These are phyloP conservation scores for Xiphydria camelus DNA, from an alignment of 2,888 invertebrate genomes.

Conservation along the genomic window DNA sequence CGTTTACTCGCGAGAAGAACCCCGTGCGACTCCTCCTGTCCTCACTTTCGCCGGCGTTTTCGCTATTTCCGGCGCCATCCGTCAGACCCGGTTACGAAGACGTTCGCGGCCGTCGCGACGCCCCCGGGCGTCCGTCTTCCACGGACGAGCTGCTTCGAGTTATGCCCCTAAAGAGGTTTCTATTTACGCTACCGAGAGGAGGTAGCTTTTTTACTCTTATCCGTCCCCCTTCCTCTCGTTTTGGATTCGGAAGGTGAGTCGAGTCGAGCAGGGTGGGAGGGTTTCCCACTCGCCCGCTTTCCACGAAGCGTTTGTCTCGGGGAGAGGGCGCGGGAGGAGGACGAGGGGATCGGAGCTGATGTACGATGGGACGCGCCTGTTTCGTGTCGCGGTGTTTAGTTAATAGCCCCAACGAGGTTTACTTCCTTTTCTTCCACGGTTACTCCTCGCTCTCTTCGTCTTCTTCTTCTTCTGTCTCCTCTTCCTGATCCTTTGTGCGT, in stretches of 20 bases:
- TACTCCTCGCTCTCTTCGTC: neutral
- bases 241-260: too few species aligned
- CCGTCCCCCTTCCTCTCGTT: conserved; percentile 2
- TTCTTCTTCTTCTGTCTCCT: too few species aligned
- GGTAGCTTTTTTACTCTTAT: conserved; percentile 7
- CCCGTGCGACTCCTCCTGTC: too few species aligned
- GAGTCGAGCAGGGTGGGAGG: too few species aligned
- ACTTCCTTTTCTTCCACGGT: neutral
- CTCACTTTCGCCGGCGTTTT: conserved; percentile 31
- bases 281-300: conserved; percentile 28
- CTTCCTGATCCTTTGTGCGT: too few species aligned
- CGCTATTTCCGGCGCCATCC: conserved; percentile 56
- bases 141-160: conserved; percentile 49
- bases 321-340: too few species aligned
- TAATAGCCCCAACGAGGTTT: conserved; percentile 39
- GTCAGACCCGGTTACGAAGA: conserved; percentile 52
- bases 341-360: too few species aligned
- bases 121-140: conserved; percentile 51
- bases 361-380: conserved; percentile 45
- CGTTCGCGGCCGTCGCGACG: conserved; percentile 33
- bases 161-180: conserved; percentile 52
- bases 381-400: conserved; percentile 47
- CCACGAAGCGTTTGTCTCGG: conserved; percentile 35
- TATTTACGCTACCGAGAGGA: conserved; percentile 41
- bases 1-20: too few species aligned